Evolutionary conservation across 2,888 invertebrate genomes (phyloP).

Genomic region (Lymantria dispar): DNA sequence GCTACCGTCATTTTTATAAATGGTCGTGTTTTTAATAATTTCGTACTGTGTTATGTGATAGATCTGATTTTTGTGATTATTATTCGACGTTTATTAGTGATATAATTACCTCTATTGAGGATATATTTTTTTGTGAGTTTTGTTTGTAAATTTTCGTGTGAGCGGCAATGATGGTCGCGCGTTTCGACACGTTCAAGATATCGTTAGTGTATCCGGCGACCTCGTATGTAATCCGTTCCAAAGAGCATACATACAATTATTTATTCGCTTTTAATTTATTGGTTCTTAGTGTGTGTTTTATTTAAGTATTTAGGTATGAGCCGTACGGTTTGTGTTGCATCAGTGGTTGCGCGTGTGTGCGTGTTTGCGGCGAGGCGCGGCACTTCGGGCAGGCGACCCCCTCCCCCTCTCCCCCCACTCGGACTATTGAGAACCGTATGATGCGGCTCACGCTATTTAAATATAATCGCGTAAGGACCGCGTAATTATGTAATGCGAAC

Average conservation of each 20-base stretch:
- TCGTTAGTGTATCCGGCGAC: slow-evolving; percentile 39
- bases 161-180: slow-evolving; percentile 5
- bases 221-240: slow-evolving; percentile 71
- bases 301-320: slow-evolving; percentile 25
- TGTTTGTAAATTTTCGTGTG: not conserved
- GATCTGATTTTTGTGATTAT: slow-evolving; percentile 13
- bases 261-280: slow-evolving; percentile 72
- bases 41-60: not conserved
- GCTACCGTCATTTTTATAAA: slow-evolving; percentile 34
- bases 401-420: slow-evolving; percentile 10
- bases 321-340: slow-evolving; percentile 34
- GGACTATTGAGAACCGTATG: slow-evolving; percentile 43
- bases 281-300: slow-evolving; percentile 39
- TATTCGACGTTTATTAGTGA: slow-evolving; percentile 8
- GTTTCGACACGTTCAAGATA: no score
- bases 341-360: slow-evolving; percentile 29
- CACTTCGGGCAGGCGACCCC: slow-evolving; percentile 57
- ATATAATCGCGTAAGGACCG: slow-evolving; percentile 29
- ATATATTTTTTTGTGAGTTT: slow-evolving; percentile 36
- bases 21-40: slow-evolving; percentile 5
- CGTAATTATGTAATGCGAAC: slow-evolving; percentile 47
- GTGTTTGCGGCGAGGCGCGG: slow-evolving; percentile 19
- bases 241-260: slow-evolving; percentile 63
- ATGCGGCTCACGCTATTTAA: slow-evolving; percentile 21
- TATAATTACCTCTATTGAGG: slow-evolving; percentile 34